These are phyloP conservation scores for Enteromius mattozi DNA, from an alignment of 2,797 vertebrate genomes.

Conservation along the genomic window DNA sequence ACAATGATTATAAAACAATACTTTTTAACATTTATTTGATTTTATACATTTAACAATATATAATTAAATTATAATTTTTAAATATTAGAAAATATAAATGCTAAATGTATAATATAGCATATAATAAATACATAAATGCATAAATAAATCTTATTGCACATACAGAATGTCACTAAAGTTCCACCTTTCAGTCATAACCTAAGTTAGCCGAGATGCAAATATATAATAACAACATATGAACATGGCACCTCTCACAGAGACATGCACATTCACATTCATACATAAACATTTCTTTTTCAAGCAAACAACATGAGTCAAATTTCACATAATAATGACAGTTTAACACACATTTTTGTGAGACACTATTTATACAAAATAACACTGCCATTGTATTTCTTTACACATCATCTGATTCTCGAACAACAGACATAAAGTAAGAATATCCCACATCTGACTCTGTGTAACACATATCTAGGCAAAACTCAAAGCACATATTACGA, in stretches of 20 bases:
- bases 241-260: neutral
- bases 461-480: constrained; percentile 16
- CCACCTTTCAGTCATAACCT: neutral
- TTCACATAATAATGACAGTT: neutral
- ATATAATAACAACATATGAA: neutral
- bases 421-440: neutral
- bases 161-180: neutral
- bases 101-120: neutral
- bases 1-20: no score
- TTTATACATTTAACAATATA: neutral
- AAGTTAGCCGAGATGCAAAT: neutral
- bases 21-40: no score
- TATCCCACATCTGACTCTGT: constrained; percentile 11
- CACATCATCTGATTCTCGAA: neutral
- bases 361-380: neutral
- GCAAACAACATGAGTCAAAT: neutral
- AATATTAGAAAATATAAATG: neutral
- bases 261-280: neutral
- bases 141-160: neutral
- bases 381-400: neutral
- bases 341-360: neutral
- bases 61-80: neutral
- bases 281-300: neutral
- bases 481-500: constrained; percentile 69
- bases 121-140: neutral